These are phyloP conservation scores for Eulemur mongoz DNA, from an alignment of 2,797 vertebrate genomes.

Conservation along the genomic window DNA sequence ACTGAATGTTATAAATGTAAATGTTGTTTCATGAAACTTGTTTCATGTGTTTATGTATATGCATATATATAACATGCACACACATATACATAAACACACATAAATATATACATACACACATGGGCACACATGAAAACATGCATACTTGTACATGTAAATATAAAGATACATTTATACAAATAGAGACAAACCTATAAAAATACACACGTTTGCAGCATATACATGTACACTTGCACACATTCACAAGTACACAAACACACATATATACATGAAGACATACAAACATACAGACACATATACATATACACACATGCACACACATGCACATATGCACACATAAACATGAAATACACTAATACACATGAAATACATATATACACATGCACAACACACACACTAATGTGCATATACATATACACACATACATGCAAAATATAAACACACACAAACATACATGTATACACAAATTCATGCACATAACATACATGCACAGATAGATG, in stretches of 20 bases:
- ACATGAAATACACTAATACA: not conserved
- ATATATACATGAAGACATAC: not conserved
- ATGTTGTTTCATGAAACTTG: not conserved
- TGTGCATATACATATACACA: not conserved
- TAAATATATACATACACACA: not conserved
- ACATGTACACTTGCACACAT: not conserved
- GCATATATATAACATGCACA: not conserved
- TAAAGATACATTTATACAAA: not conserved
- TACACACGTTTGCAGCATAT: not conserved
- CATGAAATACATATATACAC: not conserved
- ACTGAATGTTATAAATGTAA: not conserved
- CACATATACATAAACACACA: not conserved
- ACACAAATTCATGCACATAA: not conserved
- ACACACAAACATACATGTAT: not conserved
- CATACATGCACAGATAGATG: not conserved
- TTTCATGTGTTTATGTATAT: conserved; percentile 5
- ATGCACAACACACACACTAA: not conserved
- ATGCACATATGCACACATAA: not conserved
- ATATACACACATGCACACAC: not conserved
- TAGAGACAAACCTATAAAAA: not conserved
- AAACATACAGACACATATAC: not conserved
- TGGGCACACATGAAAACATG: not conserved
- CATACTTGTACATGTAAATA: not conserved
- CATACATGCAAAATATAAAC: not conserved
- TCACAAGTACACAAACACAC: not conserved